A percentile compares a stretch with the other conserved stretches of the same genome.
phyloP scores from a whole-genome alignment of 2,888 invertebrate species.

The Apeira syringaria region DNA sequence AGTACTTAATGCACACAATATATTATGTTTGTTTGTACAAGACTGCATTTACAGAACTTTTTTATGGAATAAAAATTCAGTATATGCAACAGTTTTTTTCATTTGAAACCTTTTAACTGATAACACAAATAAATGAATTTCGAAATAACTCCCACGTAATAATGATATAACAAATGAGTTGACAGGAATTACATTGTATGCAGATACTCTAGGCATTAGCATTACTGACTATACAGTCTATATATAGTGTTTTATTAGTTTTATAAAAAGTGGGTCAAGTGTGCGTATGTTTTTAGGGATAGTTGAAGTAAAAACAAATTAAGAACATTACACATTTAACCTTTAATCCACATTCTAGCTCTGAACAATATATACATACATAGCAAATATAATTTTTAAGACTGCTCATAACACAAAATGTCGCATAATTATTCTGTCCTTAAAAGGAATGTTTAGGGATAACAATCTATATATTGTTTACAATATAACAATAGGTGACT shows the following conservation, averaged over 20 bases:
- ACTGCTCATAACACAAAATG: background rate
- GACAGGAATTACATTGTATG: too few species aligned
- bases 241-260: too few species aligned
- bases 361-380: slow-evolving; percentile 4
- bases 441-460: slow-evolving; percentile 2
- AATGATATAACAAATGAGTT: too few species aligned
- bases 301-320: too few species aligned
- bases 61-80: slow-evolving; percentile 26
- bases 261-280: slow-evolving; percentile 12
- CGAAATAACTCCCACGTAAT: too few species aligned
- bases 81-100: slow-evolving; percentile 17
- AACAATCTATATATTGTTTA: too few species aligned
- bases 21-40: slow-evolving; percentile 30
- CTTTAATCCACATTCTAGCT: slow-evolving; percentile 22
- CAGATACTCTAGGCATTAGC: too few species aligned
- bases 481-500: background rate
- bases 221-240: too few species aligned
- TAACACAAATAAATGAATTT: too few species aligned
- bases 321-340: slow-evolving; percentile 10
- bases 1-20: slow-evolving; percentile 26
- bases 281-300: too few species aligned
- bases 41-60: slow-evolving; percentile 41
- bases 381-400: too few species aligned
- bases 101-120: slow-evolving; percentile 16
- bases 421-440: background rate